A percentile compares a stretch with the other conserved stretches of the same genome.
These are phyloP conservation scores for Zonitis immaculata DNA, from an alignment of 2,888 invertebrate genomes.

Conservation along the genomic window DNA sequence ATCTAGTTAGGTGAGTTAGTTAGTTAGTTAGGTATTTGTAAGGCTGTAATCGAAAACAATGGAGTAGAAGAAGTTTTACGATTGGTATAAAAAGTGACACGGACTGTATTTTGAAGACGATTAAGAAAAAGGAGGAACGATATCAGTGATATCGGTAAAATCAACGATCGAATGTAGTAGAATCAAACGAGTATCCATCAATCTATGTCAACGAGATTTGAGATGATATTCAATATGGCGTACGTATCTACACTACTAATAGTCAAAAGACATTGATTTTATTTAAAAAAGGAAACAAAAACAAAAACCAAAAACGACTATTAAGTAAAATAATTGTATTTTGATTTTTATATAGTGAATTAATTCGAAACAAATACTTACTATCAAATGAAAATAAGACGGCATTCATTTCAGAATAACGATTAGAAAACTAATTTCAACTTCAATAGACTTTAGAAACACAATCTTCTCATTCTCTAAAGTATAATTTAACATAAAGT, in stretches of 20 bases:
- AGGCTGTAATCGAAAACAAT: slow-evolving; percentile 20
- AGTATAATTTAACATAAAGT: slow-evolving; percentile 11
- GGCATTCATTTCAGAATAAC: slow-evolving; percentile 14
- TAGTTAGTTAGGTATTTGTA: too few species aligned
- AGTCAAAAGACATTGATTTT: slow-evolving; percentile 40
- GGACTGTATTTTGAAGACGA: slow-evolving; percentile 22
- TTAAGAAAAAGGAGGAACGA: slow-evolving; percentile 7
- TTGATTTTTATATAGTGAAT: too few species aligned
- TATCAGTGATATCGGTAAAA: slow-evolving; percentile 16
- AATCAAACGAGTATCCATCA: slow-evolving; percentile 37
- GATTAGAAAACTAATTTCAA: slow-evolving; percentile 26
- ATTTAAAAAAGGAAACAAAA: too few species aligned
- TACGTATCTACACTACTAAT: slow-evolving; percentile 41
- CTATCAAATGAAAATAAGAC: slow-evolving; percentile 7
- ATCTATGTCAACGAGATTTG: slow-evolving; percentile 39
- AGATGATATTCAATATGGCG: slow-evolving; percentile 42
- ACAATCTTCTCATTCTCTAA: slow-evolving; percentile 14
- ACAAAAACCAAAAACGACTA: too few species aligned
- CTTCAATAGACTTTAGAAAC: slow-evolving; percentile 18
- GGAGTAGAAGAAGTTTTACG: slow-evolving; percentile 18
- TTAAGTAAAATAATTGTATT: too few species aligned
- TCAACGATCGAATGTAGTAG: slow-evolving; percentile 22
- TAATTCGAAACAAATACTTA: too few species aligned
- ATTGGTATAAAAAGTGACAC: slow-evolving; percentile 22
- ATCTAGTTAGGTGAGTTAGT: too few species aligned